Conservation (phyloP, 1,140 invertebrate genomes). For the Vanessa tameamea region DNA sequence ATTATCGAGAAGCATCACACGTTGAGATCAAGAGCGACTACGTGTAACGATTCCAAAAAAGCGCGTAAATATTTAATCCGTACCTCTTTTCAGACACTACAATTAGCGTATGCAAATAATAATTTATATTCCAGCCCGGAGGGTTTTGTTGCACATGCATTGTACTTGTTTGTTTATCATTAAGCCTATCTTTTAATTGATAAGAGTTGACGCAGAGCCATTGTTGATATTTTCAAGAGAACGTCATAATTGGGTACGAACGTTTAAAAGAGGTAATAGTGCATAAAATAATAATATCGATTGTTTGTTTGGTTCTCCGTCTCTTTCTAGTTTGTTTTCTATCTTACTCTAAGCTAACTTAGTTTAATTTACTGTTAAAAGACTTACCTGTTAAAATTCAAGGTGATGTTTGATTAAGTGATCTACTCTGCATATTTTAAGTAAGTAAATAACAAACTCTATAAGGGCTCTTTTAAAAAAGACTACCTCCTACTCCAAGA, state of each 20-base stretch:
- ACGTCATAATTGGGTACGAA: slow-evolving; percentile 22
- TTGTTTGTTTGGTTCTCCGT: neutral
- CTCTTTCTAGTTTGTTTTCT: neutral
- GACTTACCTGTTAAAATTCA: too few relatives aligned
- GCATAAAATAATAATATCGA: neutral
- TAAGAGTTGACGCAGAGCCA: slow-evolving; percentile 25
- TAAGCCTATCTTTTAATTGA: slow-evolving; percentile 37
- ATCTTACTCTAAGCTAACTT: too few relatives aligned
- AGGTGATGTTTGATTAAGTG: too few relatives aligned
- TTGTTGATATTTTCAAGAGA: slow-evolving; percentile 25
- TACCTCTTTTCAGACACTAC: slow-evolving; percentile 22
- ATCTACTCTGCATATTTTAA: too few relatives aligned
- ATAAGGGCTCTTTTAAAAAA: too few relatives aligned
- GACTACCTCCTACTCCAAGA: too few relatives aligned
- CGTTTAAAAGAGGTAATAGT: slow-evolving; percentile 13
- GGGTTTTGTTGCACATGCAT: slow-evolving; percentile 18
- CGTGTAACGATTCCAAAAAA: neutral
- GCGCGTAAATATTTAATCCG: neutral
- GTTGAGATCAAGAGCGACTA: neutral
- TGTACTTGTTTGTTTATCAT: slow-evolving; percentile 34
- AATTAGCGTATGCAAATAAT: slow-evolving; percentile 34
- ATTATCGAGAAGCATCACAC: too few relatives aligned
- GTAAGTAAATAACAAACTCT: too few relatives aligned
- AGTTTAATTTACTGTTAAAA: too few relatives aligned
- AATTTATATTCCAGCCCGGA: slow-evolving; percentile 21